Base-by-base conservation (phyloP, 2,113 vertebrate species). In the Pterocles gutturalis region DNA sequence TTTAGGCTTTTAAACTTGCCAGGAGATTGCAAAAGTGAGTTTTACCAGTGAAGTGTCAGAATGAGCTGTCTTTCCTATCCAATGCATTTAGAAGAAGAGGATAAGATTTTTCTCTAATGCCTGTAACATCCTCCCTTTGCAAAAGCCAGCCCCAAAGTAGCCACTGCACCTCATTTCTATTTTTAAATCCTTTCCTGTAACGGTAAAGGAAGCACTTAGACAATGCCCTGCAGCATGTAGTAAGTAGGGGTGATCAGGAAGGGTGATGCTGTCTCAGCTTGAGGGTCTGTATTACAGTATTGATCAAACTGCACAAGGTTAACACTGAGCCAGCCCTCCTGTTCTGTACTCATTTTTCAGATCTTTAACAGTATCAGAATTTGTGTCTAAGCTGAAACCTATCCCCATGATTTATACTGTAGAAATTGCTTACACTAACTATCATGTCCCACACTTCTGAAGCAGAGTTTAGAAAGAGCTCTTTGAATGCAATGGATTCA, bases 261-360 rank as follows among this genome's bases (percentile, higher is more conserved):
- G 54, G 61, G 45, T 81, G 84, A 87, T 92, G 90, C 88, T 92
- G 80, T 49, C 86, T 96, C 90, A 90, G 86, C 83, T 70, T 0
- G 0, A 80, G 53, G 89, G 53, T 92, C 92, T 96, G 33, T 97
- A 92, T 97, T 96, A 93, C 88, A 67, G 19, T 97, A 96, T 94
- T 92, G 94, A 97, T 97, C 91, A 41, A 87, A 82, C 38, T 62
- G 73, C 41, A 45, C 76, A 97, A 96, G 81, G 92, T 95, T 91
- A 94, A 87, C 73, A 82, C 67, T 84, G 83, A 96, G 89, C 80
- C 86, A 97, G 72, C 65, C 54, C 20, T 95, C 95, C 80, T 69
- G 11, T 43, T 87, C 76, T 65, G 22, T 79, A 28, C 92, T 94
- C 69, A 34, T 58, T 89, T 97, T 97, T 92, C 94, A 84, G 90